Percentiles rank a stretch among this genome's conserved stretches.
Conservation (phyloP, 2,888 invertebrate species). For the Neocrepidodera transversa region DNA sequence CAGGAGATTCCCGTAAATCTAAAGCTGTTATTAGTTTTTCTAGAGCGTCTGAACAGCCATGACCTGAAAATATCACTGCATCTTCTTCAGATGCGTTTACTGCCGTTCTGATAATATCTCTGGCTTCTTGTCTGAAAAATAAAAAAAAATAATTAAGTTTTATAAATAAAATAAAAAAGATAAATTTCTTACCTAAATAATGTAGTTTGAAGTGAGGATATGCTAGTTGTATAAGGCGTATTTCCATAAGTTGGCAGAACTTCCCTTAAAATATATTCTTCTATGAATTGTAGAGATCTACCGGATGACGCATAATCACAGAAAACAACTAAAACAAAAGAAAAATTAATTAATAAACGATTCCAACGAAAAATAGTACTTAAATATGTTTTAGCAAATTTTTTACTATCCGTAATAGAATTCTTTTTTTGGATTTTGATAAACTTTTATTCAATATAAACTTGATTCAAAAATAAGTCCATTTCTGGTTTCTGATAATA, state of each 20-base stretch:
- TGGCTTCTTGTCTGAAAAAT: constrained; percentile 75
- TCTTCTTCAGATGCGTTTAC: constrained; percentile 84
- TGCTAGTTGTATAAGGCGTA: constrained; percentile 78
- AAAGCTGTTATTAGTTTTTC: constrained; percentile 78
- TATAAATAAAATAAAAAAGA: not conserved
- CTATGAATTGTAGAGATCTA: constrained; percentile 81
- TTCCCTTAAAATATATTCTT: constrained; percentile 80
- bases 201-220: constrained; percentile 87
- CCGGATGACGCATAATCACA: constrained; percentile 90
- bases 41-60: constrained; percentile 78
- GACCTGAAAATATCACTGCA: constrained; percentile 76
- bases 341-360: not conserved
- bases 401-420: too few relatives aligned
- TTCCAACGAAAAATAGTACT: too few relatives aligned
- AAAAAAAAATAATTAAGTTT: too few relatives aligned
- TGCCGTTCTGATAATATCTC: constrained; percentile 77
- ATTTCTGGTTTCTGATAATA: too few relatives aligned
- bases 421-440: too few relatives aligned
- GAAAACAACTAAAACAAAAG: constrained; percentile 74
- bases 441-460: too few relatives aligned
- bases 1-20: constrained; percentile 68
- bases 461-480: too few relatives aligned
- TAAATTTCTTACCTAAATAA: constrained; percentile 73
- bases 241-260: constrained; percentile 87
- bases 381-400: too few relatives aligned